Evolutionary conservation across 2,113 vertebrate species (phyloP), one percentile per base, ranked within the genome.

Genomic region (Microtus ochrogaster): DNA sequence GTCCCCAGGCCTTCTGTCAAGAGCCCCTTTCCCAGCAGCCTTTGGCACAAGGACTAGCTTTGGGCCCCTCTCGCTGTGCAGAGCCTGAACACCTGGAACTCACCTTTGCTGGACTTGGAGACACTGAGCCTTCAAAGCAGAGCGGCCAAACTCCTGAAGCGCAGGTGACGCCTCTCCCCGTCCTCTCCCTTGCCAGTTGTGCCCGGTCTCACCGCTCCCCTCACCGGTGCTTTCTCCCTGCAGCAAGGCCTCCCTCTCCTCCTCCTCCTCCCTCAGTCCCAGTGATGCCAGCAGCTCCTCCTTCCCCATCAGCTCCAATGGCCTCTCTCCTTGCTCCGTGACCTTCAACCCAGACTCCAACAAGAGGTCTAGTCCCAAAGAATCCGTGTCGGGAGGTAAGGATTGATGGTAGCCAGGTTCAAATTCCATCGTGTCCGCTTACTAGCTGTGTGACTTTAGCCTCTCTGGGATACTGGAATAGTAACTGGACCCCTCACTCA

Each of bases 81-180:
- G 95, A 98, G 55, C 82, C 98, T 98, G 82, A 93, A 87, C 96
- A 98, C 68, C 0, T 99, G 98, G 55, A 98, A 99, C 72, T 96
- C 95, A 4, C 98, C 98, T 26, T 95, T 98, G 49, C 97, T 98
- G 44, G 99, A 99, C 79, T 94, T 98, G 36, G 99, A 99, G 61
- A 98, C 98, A 0, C 65, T 99, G 39, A 98, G 98, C 70, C 98
- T 99, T 41, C 99, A 99, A 84, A 98, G 99, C 90, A 98, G 97
- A 94, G 99, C 99, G 47, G 94, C 94, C 85, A 98, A 81, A 82
- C 98, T 99, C 89, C 97, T 99, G 66, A 97, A 98, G 66, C 98
- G 92, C 97, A 99, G 99, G 99, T 99, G 98, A n/a, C 0, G 0
- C 49, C 36, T 3, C 44, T 16, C 6, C 7, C 33, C 3, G 1